Evolutionary conservation across 2,113 vertebrate genomes (phyloP).

Genomic region (Bufo bufo): DNA sequence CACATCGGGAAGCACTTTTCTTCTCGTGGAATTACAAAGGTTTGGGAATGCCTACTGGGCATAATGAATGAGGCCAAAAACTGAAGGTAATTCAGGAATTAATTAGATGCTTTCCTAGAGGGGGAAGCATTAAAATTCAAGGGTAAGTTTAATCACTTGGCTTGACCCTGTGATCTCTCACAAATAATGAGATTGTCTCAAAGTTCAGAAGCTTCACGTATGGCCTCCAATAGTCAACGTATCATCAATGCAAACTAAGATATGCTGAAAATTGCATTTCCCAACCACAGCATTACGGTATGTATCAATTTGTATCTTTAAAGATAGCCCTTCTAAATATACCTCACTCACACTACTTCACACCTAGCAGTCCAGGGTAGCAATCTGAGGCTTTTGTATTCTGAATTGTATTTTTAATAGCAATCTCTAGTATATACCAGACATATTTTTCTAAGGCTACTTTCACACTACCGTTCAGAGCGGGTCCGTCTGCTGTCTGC

Average conservation of each 20-base stretch:
- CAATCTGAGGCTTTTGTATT: background rate
- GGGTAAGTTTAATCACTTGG: conserved; percentile 51
- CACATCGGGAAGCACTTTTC: conserved; percentile 52
- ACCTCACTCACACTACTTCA: background rate
- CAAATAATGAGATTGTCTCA: conserved; percentile 45
- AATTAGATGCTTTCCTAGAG: conserved; percentile 53
- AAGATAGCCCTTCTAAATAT: background rate
- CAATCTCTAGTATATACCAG: background rate
- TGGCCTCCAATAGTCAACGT: conserved; percentile 5
- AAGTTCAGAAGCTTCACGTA: conserved; percentile 36
- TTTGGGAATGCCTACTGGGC: conserved; percentile 56
- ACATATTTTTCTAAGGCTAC: background rate
- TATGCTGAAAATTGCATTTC: background rate
- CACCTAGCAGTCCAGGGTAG: background rate
- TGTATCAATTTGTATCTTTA: background rate
- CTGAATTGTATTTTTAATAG: background rate
- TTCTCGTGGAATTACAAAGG: conserved; percentile 43
- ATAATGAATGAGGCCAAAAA: conserved; percentile 53
- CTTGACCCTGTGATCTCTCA: conserved; percentile 23
- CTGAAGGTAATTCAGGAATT: conserved; percentile 52
- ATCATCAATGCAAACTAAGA: background rate
- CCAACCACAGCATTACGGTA: background rate
- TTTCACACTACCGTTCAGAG: no score
- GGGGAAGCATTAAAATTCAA: conserved; percentile 50
- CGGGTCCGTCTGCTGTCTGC: no score